Percentiles rank a stretch among this genome's conserved stretches.
Conservation (phyloP, 1,140 invertebrate species). For the Apocrypta bakeri region DNA sequence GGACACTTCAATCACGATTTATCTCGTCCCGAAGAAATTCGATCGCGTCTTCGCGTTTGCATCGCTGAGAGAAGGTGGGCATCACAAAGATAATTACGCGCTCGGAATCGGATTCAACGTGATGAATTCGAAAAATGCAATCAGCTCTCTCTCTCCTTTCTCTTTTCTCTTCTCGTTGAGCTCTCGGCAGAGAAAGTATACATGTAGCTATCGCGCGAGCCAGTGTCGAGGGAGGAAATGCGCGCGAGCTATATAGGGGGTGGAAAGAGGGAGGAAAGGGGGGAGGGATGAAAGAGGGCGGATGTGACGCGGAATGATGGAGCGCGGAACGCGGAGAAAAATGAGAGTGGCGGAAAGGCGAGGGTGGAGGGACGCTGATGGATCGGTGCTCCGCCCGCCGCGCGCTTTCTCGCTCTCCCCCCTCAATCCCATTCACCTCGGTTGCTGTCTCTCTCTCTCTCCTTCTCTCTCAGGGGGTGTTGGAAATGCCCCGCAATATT, state of each 20-base stretch:
- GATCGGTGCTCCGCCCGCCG: conserved; percentile 72
- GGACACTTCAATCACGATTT: background rate
- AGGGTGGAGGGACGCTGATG: conserved; percentile 75
- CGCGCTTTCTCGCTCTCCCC: conserved; percentile 57
- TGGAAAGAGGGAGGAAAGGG: conserved; percentile 41
- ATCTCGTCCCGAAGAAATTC: conserved; percentile 30
- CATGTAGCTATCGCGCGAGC: too few relatives aligned
- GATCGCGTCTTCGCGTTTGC: conserved; percentile 21
- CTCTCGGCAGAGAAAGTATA: conserved; percentile 24
- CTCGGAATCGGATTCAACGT: conserved; percentile 57
- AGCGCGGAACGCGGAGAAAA: conserved; percentile 74
- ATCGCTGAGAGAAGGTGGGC: background rate
- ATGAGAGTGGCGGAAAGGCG: conserved; percentile 75
- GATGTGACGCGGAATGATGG: conserved; percentile 75
- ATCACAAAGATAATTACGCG: conserved; percentile 39
- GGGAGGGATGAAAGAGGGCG: conserved; percentile 73
- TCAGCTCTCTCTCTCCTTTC: conserved; percentile 56
- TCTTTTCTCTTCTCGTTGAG: conserved; percentile 10
- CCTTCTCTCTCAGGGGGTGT: conserved; percentile 63
- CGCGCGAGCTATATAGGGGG: conserved; percentile 32
- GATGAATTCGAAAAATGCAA: conserved; percentile 74
- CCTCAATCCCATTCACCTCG: conserved; percentile 54
- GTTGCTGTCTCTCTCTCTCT: conserved; percentile 21
- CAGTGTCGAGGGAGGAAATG: conserved; percentile 44
- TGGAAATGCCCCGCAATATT: conserved; percentile 73